These are phyloP conservation scores for Alcedo atthis DNA, from an alignment of 2,797 vertebrate species.

Conservation along the genomic window DNA sequence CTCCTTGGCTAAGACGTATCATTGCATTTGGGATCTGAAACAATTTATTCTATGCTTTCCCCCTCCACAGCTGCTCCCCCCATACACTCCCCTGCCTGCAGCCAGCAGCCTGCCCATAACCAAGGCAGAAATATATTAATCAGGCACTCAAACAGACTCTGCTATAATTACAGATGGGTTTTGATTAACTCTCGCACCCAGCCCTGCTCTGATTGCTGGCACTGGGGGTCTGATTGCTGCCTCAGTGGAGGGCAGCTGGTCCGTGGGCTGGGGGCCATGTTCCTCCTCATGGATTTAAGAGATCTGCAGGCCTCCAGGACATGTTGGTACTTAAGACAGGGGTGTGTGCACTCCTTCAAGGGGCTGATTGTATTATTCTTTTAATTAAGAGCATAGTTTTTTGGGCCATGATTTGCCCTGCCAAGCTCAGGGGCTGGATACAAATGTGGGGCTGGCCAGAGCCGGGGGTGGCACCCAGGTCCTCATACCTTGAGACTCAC, in stretches of 20 bases:
- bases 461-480: not conserved
- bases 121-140: not conserved
- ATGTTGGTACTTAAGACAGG: accelerated
- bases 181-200: not conserved
- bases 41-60: accelerated
- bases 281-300: not conserved
- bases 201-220: not conserved
- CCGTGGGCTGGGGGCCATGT: not conserved
- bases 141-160: not conserved
- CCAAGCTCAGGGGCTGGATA: accelerated
- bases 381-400: not conserved
- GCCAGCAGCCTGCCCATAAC: not conserved
- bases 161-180: not conserved
- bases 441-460: accelerated
- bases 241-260: accelerated
- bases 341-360: accelerated
- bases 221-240: not conserved
- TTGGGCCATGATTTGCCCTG: not conserved
- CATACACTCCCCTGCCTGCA: accelerated
- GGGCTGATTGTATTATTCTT: not conserved
- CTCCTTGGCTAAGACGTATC: not conserved
- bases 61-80: not conserved
- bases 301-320: not conserved
- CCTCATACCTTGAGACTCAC: not conserved
- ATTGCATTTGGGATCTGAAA: not conserved